Percentiles rank a stretch among this genome's conserved stretches.
Evolutionary conservation across 2,888 invertebrate genomes (phyloP).

Genomic region (Odontomyia ornata): DNA sequence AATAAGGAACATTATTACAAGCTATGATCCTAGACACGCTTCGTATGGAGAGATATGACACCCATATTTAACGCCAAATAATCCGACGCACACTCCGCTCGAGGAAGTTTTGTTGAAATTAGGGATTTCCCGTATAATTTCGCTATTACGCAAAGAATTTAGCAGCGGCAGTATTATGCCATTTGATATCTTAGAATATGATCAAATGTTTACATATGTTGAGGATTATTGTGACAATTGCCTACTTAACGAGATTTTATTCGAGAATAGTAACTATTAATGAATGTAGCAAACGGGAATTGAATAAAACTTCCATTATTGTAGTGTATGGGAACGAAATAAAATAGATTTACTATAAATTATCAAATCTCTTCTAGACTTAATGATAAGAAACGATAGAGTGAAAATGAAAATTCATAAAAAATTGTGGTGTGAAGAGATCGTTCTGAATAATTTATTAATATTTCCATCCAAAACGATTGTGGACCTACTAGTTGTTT

Average conservation of each 20-base stretch:
- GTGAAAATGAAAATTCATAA: no score
- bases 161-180: background rate
- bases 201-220: constrained; percentile 45
- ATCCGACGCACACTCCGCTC: constrained; percentile 47
- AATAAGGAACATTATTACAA: constrained; percentile 18
- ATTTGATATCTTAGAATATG: constrained; percentile 39
- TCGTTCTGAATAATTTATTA: no score
- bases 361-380: no score
- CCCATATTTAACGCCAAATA: constrained; percentile 46
- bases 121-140: constrained; percentile 48
- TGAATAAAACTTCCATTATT: no score
- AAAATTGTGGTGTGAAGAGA: no score
- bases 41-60: constrained; percentile 48
- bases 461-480: no score
- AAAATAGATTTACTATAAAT: no score
- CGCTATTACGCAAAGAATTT: constrained; percentile 40
- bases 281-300: constrained; percentile 32
- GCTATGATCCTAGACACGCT: constrained; percentile 46
- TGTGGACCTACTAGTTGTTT: no score
- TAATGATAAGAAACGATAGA: no score
- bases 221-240: constrained; percentile 43
- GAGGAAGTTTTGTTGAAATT: constrained; percentile 45
- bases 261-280: background rate
- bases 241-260: constrained; percentile 14
- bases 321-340: no score